Evolutionary conservation across 2,797 vertebrate species (phyloP), one percentile per base, ranked within the genome.

Genomic region (Gouania willdenowi): DNA sequence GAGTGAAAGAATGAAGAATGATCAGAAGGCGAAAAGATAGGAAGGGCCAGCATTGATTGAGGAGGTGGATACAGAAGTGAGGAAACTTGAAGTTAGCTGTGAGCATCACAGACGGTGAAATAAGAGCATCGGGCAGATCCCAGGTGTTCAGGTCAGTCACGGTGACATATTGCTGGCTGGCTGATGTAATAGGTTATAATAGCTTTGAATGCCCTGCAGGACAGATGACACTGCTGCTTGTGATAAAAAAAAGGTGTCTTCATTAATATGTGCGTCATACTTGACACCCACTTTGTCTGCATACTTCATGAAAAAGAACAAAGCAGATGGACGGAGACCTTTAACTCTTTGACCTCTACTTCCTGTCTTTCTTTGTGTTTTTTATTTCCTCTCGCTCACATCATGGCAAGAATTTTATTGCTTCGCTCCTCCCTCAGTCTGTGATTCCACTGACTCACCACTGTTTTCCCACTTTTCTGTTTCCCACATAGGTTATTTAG

Each of bases 1-100:
- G 51, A 73, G 54, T 46, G 60, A 56, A 51, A 31, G 26, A 44
- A 66, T 76, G 69, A 79, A 66, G 66, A 71, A 82, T 64, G 71
- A 72, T 62, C 45, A 63, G 56, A 65, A 68, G 44, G 43, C 54
- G 40, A 35, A 45, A 39, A 63, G 44, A 54, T 54, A 41, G 33
- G 55, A 66, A 40, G 40, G 2, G 9, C 42, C 26, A 8, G 14
- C 41, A 48, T 49, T 68, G 71, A 72, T 66, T 41, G 52, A 68
- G 32, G 31, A 46, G 66, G 40, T 35, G 18, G 57, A 32, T 55
- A 57, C 48, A 8, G 45, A 56, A 66, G 34, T 40, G 45, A 41
- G 41, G 38, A 61, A 34, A 42, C 26, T 2, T 15, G 54, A 40
- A 52, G 56, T 35, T 37, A 22, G 26, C 19, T 7, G 4, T 23